These are phyloP conservation scores for Glossosoma conforme DNA, from an alignment of 1,140 invertebrate species.

Conservation along the genomic window DNA sequence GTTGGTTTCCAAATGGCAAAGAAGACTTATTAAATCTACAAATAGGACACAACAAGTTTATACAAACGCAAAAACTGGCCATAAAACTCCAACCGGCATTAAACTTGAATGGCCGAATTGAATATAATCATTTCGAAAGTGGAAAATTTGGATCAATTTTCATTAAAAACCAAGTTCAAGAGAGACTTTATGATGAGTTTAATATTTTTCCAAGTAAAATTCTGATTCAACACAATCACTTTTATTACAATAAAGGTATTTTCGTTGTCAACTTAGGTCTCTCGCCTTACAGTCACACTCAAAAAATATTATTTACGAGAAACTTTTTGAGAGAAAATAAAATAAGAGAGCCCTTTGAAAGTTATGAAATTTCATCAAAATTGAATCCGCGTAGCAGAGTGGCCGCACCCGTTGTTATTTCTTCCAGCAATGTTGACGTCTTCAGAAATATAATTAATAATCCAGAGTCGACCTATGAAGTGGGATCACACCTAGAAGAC, in stretches of 20 bases:
- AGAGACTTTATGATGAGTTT: constrained; percentile 64
- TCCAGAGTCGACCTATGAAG: constrained; percentile 83
- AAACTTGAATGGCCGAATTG: constrained; percentile 73
- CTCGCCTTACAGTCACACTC: constrained; percentile 76
- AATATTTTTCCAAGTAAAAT: constrained; percentile 66
- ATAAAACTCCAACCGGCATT: constrained; percentile 79
- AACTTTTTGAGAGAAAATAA: constrained; percentile 86
- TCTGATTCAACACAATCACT: constrained; percentile 82
- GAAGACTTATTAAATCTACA: constrained; percentile 59
- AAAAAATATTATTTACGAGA: constrained; percentile 79
- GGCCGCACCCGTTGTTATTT: constrained; percentile 82
- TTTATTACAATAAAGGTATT: constrained; percentile 77
- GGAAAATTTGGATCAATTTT: constrained; percentile 80
- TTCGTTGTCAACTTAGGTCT: constrained; percentile 86
- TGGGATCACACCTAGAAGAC: constrained; percentile 91
- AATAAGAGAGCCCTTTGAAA: constrained; percentile 81
- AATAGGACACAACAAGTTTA: constrained; percentile 82
- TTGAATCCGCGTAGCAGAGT: constrained; percentile 84
- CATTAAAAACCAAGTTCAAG: constrained; percentile 74
- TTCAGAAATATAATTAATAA: constrained; percentile 93
- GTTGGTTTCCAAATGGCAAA: constrained; percentile 59
- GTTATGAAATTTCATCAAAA: constrained; percentile 55
- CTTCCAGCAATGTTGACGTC: constrained; percentile 86
- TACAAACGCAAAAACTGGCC: constrained; percentile 68
- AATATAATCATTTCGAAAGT: constrained; percentile 82